phyloP scores from a whole-genome alignment of 2,797 vertebrate species.

The Crenuchus spilurus region DNA sequence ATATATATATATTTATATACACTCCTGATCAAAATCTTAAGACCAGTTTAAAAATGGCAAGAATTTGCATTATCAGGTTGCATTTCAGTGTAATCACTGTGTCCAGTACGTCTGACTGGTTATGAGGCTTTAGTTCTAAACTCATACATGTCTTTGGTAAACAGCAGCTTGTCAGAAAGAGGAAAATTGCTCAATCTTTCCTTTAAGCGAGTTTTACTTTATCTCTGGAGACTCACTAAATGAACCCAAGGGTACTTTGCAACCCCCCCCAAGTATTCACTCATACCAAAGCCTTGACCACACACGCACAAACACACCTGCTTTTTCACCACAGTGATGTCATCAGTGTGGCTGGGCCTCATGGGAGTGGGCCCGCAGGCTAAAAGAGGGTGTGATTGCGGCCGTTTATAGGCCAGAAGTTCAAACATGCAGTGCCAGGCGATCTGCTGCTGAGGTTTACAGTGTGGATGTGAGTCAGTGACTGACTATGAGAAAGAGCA shows the following conservation, averaged over 20 bases:
- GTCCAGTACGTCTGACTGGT: too few species aligned
- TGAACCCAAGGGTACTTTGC: background rate
- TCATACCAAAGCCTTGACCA: slow-evolving; percentile 54
- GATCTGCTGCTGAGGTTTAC: slow-evolving; percentile 50
- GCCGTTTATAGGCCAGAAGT: slow-evolving; percentile 64
- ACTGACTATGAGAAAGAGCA: slow-evolving; percentile 47
- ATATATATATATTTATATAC: too few species aligned
- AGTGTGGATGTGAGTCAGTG: slow-evolving; percentile 60
- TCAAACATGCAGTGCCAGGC: slow-evolving; percentile 47
- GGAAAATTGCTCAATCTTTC: too few species aligned
- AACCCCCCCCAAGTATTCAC: slow-evolving; percentile 23
- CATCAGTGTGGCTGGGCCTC: slow-evolving; percentile 60
- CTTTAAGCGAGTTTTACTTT: too few species aligned
- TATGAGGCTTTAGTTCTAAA: too few species aligned
- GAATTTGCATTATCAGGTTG: too few species aligned
- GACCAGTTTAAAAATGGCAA: too few species aligned
- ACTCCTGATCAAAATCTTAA: too few species aligned
- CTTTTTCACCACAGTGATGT: slow-evolving; percentile 68
- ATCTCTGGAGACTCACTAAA: slow-evolving; percentile 18
- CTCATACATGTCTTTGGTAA: too few species aligned
- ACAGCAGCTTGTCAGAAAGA: too few species aligned
- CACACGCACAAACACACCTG: slow-evolving; percentile 34
- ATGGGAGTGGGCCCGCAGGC: slow-evolving; percentile 42
- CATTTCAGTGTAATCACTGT: too few species aligned
- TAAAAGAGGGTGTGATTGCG: slow-evolving; percentile 50